Percentiles rank a stretch among this genome's conserved stretches.
Conservation (phyloP, 2,888 invertebrate genomes). For the Trilocha varians region DNA sequence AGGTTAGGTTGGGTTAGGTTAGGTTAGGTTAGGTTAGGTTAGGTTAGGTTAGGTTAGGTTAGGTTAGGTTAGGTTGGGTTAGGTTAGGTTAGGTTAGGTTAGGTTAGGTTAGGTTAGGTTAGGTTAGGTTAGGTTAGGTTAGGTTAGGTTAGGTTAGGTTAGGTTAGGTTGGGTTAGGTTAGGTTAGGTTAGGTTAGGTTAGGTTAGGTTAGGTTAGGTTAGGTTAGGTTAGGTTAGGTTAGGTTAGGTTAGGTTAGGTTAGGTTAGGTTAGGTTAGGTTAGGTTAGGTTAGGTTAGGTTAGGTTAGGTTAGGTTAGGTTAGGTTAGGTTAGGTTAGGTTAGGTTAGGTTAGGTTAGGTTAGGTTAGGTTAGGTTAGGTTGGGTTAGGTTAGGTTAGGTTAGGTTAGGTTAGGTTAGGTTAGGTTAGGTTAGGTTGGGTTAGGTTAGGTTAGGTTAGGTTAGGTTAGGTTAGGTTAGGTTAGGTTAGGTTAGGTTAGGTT, state of each 20-base stretch:
- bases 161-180: constrained; percentile 7
- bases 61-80: constrained; percentile 15
- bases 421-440: constrained; percentile 7
- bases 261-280: constrained; percentile 5
- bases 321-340: constrained; percentile 3
- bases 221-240: constrained; percentile 10
- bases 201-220: constrained; percentile 9
- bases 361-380: constrained; percentile 10
- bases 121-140: constrained; percentile 8
- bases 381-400: constrained; percentile 16
- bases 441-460: constrained; percentile 8
- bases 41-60: constrained; percentile 14
- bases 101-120: constrained; percentile 8
- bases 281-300: constrained; percentile 1
- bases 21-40: constrained; percentile 17
- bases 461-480: constrained; percentile 5
- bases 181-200: constrained; percentile 8
- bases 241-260: constrained; percentile 10
- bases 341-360: constrained; percentile 7
- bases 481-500: constrained; percentile 7
- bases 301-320: constrained; percentile 5
- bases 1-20: constrained; percentile 13
- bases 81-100: constrained; percentile 8
- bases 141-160: constrained; percentile 8
- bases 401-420: constrained; percentile 15